These are phyloP conservation scores for Leptobrachium leishanense DNA, from an alignment of 2,113 vertebrate species.

Conservation along the genomic window DNA sequence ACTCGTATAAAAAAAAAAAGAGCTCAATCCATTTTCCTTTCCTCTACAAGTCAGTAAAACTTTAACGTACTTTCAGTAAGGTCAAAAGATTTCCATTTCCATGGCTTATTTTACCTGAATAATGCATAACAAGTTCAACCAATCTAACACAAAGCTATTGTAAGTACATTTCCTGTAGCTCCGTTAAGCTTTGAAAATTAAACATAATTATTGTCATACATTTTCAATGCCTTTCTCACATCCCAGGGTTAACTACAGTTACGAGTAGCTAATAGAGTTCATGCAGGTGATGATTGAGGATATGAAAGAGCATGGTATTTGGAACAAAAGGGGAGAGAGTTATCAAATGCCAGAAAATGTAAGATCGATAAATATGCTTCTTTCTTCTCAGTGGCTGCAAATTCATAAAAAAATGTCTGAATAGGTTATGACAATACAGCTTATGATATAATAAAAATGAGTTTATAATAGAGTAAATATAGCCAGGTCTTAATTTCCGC, in stretches of 20 bases:
- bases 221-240: slow-evolving; percentile 24
- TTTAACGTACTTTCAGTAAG: slow-evolving; percentile 41
- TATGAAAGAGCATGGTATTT: slow-evolving; percentile 28
- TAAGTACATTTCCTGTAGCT: slow-evolving; percentile 28
- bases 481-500: too few relatives aligned
- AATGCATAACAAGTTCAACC: slow-evolving; percentile 45
- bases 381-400: background rate
- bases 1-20: background rate
- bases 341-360: slow-evolving; percentile 11
- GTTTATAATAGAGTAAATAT: too few relatives aligned
- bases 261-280: slow-evolving; percentile 39
- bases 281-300: slow-evolving; percentile 13
- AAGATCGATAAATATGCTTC: slow-evolving; percentile 5
- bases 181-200: slow-evolving; percentile 45
- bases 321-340: slow-evolving; percentile 14
- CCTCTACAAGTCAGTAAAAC: slow-evolving; percentile 35
- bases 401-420: background rate
- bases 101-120: slow-evolving; percentile 41
- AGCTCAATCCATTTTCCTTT: slow-evolving; percentile 16
- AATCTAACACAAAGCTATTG: slow-evolving; percentile 39
- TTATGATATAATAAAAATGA: too few relatives aligned
- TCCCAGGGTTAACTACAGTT: slow-evolving; percentile 33
- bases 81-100: slow-evolving; percentile 47
- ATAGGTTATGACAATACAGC: too few relatives aligned
- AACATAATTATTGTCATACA: slow-evolving; percentile 45